Percentiles rank a stretch among this genome's conserved stretches.
These are phyloP conservation scores for Ariolimax columbianus DNA, from an alignment of 2,888 invertebrate genomes.

Conservation along the genomic window DNA sequence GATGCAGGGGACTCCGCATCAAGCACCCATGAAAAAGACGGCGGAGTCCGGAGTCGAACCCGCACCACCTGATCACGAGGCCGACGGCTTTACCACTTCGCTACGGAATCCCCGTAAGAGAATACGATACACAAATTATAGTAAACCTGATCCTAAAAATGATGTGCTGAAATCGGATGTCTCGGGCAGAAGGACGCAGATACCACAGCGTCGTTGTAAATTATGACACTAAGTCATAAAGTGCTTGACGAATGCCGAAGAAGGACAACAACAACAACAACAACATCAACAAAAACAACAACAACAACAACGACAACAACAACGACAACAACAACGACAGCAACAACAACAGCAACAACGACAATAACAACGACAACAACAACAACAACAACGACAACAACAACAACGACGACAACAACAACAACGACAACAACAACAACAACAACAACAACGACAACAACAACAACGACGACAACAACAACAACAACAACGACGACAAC, in stretches of 20 bases:
- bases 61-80: too few relatives aligned
- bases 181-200: too few relatives aligned
- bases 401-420: neutral
- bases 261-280: neutral
- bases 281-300: neutral
- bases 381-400: neutral
- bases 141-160: too few relatives aligned
- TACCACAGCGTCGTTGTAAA: too few relatives aligned
- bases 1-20: too few relatives aligned
- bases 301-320: neutral
- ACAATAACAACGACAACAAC: neutral
- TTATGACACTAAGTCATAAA: too few relatives aligned
- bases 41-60: too few relatives aligned
- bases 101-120: too few relatives aligned
- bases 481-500: neutral
- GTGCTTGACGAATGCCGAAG: neutral
- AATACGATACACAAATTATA: too few relatives aligned
- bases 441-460: neutral
- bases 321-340: neutral
- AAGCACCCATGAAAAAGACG: too few relatives aligned
- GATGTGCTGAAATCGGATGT: too few relatives aligned
- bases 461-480: constrained; percentile 11
- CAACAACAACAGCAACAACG: neutral
- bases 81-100: too few relatives aligned
- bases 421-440: neutral